Conservation (phyloP, 2,888 invertebrate species). For the Hirtodrosophila confusa region DNA sequence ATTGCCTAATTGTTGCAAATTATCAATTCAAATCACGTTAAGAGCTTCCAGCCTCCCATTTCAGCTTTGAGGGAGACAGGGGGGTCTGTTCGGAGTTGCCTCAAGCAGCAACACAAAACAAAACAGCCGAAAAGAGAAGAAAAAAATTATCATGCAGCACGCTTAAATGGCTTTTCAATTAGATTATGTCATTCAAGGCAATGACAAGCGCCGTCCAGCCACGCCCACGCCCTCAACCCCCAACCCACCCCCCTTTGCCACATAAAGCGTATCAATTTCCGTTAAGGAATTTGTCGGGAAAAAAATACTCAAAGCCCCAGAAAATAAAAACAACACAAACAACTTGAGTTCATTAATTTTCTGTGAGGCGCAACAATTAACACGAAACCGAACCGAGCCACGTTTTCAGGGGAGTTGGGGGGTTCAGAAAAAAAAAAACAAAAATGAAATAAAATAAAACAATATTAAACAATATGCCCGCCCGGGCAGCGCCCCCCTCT, state of each 20-base stretch:
- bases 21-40: slow-evolving; percentile 78
- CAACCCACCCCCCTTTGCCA: slow-evolving; percentile 8
- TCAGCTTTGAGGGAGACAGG: neutral
- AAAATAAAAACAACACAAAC: slow-evolving; percentile 69
- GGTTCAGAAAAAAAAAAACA: slow-evolving; percentile 6
- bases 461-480: slow-evolving; percentile 74
- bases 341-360: slow-evolving; percentile 79
- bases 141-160: slow-evolving; percentile 78
- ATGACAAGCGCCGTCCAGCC: slow-evolving; percentile 47
- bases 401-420: slow-evolving; percentile 16
- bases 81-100: neutral
- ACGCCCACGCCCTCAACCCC: slow-evolving; percentile 13
- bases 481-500: slow-evolving; percentile 5
- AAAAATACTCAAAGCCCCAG: slow-evolving; percentile 24
- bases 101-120: neutral
- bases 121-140: slow-evolving; percentile 12
- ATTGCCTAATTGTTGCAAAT: slow-evolving; percentile 70
- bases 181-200: slow-evolving; percentile 77
- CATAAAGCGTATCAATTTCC: slow-evolving; percentile 75
- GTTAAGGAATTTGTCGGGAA: slow-evolving; percentile 63
- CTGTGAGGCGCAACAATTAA: slow-evolving; percentile 78
- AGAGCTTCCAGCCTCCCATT: slow-evolving; percentile 29
- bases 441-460: slow-evolving; percentile 42
- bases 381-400: slow-evolving; percentile 64
- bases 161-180: slow-evolving; percentile 80